Evolutionary conservation across 2,113 vertebrate species (phyloP).

Genomic region (Manacus vitellinus): DNA sequence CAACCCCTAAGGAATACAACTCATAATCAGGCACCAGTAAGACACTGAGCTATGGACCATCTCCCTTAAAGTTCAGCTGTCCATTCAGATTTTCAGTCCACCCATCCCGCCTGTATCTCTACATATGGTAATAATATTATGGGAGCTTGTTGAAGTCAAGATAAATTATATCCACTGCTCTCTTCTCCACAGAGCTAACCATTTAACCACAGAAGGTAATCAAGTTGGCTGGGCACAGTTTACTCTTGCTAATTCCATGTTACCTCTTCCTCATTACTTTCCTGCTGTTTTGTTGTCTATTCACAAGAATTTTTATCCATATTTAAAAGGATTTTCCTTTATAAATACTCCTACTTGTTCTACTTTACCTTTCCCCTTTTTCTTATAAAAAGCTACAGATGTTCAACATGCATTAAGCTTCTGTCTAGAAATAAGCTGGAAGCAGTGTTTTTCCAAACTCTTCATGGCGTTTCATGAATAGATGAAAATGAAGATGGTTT

Average conservation of each 20-base stretch:
- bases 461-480: not conserved
- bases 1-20: not conserved
- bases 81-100: not conserved
- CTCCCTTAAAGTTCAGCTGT: not conserved
- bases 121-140: not conserved
- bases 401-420: not conserved
- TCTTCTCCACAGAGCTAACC: not conserved
- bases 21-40: not conserved
- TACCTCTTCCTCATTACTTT: not conserved
- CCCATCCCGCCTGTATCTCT: not conserved
- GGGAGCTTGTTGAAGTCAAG: not conserved
- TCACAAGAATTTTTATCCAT: not conserved
- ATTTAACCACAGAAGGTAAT: not conserved
- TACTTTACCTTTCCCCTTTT: not conserved
- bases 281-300: not conserved
- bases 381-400: not conserved
- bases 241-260: not conserved
- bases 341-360: not conserved
- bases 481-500: not conserved
- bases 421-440: not conserved
- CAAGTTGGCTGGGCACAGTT: not conserved
- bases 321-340: not conserved
- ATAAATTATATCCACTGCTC: not conserved
- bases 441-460: not conserved
- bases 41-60: not conserved